Conservation (phyloP, 2,888 invertebrate genomes). For the Torymus tubicola region DNA sequence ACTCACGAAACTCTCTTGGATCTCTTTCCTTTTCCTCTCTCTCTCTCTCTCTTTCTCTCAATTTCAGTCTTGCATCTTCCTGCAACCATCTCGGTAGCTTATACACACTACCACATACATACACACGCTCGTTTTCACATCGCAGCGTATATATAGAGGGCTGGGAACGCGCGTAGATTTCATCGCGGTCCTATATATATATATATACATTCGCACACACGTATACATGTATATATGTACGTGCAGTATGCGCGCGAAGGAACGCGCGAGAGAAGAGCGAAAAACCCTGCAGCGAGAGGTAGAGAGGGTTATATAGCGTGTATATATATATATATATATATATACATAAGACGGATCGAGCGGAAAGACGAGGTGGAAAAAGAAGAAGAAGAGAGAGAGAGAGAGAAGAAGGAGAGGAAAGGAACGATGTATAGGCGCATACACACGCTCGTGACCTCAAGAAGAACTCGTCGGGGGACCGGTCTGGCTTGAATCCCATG, state of each 20-base stretch:
- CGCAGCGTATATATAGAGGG: too few relatives aligned
- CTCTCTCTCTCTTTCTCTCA: too few relatives aligned
- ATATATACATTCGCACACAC: background rate
- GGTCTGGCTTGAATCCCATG: conserved; percentile 56
- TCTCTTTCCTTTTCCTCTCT: background rate
- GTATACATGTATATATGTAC: background rate
- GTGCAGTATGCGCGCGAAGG: too few relatives aligned
- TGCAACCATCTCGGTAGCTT: background rate
- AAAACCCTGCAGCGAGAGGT: conserved; percentile 38
- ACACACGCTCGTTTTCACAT: too few relatives aligned
- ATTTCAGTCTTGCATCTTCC: background rate
- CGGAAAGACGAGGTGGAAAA: conserved; percentile 59
- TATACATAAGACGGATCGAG: conserved; percentile 17
- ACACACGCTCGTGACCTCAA: conserved; percentile 61
- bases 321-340: too few relatives aligned
- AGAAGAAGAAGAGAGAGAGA: conserved; percentile 38
- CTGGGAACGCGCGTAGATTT: too few relatives aligned
- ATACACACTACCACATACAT: too few relatives aligned
- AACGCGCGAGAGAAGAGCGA: conserved; percentile 29
- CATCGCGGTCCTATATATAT: background rate
- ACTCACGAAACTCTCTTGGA: background rate
- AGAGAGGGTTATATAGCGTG: too few relatives aligned
- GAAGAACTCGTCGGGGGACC: conserved; percentile 60
- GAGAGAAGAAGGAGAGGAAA: conserved; percentile 35
- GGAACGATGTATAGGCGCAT: conserved; percentile 50